Evolutionary conservation across 2,797 vertebrate genomes (phyloP).

Genomic region (Hydrolagus colliei): DNA sequence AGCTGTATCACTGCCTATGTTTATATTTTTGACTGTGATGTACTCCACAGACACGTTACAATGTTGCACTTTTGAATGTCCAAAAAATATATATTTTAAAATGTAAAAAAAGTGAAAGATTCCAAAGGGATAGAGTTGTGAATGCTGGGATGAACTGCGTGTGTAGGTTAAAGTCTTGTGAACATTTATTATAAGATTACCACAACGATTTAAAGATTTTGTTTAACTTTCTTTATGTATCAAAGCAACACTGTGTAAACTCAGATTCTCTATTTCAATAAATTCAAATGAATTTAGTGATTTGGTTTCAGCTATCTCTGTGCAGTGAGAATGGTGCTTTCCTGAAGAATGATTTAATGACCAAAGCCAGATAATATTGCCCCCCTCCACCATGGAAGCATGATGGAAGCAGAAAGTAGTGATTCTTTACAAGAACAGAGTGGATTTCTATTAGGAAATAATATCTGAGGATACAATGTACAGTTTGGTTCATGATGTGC

Average conservation of each 20-base stretch:
- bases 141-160: conserved; percentile 35
- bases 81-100: conserved; percentile 69
- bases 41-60: conserved; percentile 74
- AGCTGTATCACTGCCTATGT: conserved; percentile 90
- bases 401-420: too few species aligned
- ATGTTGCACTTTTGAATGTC: conserved; percentile 91
- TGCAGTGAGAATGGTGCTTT: too few species aligned
- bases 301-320: background rate
- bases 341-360: too few species aligned
- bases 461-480: too few species aligned
- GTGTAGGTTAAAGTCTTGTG: conserved; percentile 39
- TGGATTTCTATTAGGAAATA: too few species aligned
- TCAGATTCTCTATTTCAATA: conserved; percentile 31
- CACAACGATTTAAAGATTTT: conserved; percentile 28
- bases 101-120: conserved; percentile 62
- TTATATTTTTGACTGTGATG: conserved; percentile 80
- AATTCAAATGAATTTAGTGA: conserved; percentile 27
- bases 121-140: conserved; percentile 54
- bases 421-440: too few species aligned
- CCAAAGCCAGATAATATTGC: too few species aligned
- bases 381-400: too few species aligned
- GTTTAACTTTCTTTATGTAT: conserved; percentile 18
- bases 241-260: conserved; percentile 29
- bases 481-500: too few species aligned
- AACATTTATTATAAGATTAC: conserved; percentile 33